Evolutionary conservation across 2,797 vertebrate genomes (phyloP).

Genomic region (Sebastes trivittatus): DNA sequence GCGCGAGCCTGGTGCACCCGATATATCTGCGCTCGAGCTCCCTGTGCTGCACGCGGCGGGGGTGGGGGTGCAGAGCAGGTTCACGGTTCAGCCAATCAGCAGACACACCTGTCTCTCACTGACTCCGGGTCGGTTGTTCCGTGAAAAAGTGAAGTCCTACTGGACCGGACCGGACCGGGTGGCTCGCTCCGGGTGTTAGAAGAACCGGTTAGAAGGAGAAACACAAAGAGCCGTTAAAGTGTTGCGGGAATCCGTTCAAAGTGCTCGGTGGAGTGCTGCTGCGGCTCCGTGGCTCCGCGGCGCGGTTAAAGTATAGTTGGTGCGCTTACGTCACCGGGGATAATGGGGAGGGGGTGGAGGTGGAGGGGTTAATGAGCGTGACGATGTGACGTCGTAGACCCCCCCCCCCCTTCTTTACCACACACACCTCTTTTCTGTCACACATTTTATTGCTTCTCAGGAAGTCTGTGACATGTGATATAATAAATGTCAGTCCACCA

Average conservation of each 20-base stretch:
- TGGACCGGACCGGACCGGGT: too few species aligned
- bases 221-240: background rate
- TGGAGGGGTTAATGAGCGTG: background rate
- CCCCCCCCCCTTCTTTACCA: background rate
- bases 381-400: conserved; percentile 12
- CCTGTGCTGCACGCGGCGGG: too few species aligned
- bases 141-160: background rate
- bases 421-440: background rate
- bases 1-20: too few species aligned
- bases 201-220: background rate
- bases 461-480: background rate
- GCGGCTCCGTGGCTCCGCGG: background rate
- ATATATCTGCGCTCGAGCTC: too few species aligned
- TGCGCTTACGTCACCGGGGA: conserved; percentile 41
- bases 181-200: background rate
- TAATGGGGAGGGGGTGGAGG: background rate
- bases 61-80: too few species aligned
- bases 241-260: background rate
- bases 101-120: background rate
- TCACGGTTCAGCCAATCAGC: conserved; percentile 38
- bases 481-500: background rate
- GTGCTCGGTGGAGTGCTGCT: background rate
- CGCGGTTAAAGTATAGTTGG: conserved; percentile 28
- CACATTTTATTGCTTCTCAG: background rate
- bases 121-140: background rate